Percentiles rank a stretch among this genome's conserved stretches.
Evolutionary conservation across 1,140 invertebrate species (phyloP).

Genomic region (Agrilus planipennis): DNA sequence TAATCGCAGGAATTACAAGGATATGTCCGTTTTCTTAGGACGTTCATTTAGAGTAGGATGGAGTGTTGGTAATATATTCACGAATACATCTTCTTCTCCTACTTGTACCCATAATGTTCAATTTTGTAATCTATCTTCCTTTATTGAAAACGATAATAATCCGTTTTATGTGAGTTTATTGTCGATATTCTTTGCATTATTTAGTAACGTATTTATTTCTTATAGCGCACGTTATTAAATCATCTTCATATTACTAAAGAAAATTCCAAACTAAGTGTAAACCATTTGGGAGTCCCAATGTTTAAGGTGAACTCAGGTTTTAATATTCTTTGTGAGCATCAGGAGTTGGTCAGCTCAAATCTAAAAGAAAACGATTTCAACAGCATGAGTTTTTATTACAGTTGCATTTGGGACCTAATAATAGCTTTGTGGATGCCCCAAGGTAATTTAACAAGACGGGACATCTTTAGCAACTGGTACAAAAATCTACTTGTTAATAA

Average conservation of each 20-base stretch:
- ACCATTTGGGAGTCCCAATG: conserved; percentile 1
- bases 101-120: not conserved
- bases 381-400: conserved; percentile 9
- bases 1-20: conserved; percentile 43
- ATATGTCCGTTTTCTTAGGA: conserved; percentile 51
- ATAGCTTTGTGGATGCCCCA: conserved; percentile 70
- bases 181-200: not conserved
- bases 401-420: conserved; percentile 64
- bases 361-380: conserved; percentile 4
- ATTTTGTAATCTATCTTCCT: not conserved
- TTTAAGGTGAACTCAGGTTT: conserved; percentile 2
- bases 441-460: not conserved
- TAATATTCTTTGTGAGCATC: not conserved
- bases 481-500: conserved; percentile 16
- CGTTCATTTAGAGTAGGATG: conserved; percentile 63
- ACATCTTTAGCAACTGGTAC: conserved; percentile 1
- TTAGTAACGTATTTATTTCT: not conserved
- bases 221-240: not conserved
- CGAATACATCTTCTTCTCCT: conserved; percentile 23
- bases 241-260: conserved; percentile 4
- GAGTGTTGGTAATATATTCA: conserved; percentile 51
- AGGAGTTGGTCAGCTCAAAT: conserved; percentile 3
- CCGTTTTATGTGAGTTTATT: not conserved
- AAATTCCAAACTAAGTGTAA: conserved; percentile 1
- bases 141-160: not conserved